Evolutionary conservation across 2,888 invertebrate genomes (phyloP), one percentile per base, ranked within the genome.

Genomic region (Phasia obesa): DNA sequence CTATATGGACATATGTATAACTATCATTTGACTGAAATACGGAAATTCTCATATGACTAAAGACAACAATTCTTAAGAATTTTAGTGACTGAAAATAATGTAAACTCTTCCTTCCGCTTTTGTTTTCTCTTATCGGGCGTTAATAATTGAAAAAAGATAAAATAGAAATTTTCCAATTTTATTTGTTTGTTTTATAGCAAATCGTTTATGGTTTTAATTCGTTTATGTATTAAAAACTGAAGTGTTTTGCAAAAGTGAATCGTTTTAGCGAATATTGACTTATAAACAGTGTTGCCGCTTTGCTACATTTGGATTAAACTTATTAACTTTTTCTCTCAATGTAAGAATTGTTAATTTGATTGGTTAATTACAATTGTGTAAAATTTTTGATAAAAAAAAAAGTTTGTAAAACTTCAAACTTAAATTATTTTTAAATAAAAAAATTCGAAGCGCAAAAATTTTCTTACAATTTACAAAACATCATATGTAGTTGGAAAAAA

Each of bases 141-240:
- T 55, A 77, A 70, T 44, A 15, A 25, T 60, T 44, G n/a, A 2
- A 44, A 44, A 21, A 25, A 7, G 17, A 4, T 42, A 0, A 21
- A 55, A 19, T 17, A 62, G 17, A 44, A 62, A 73, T 60, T 73
- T 62, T 19, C 47, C 25, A 69, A 62, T 11, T 59, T 35, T 47
- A 62, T 53, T 77, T 62, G 31, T 51, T 77, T 53, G n/a, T 67
- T 53, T 69, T 27, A 59, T 51, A 57, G 51, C n/a, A 9, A 15
- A 23, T 27, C 13, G 49, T 15, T 31, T 55, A n/a, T n/a, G n/a
- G n/a, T n/a, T 49, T 53, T 42, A 47, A 51, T 15, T 21, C 69
- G 27, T 42, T 53, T 53, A 13, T 25, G 62, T 64, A 21, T 25
- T 9, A 23, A 38, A 55, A 55, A 55, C 7, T 78, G 19, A 38